Base-by-base conservation (phyloP, 2,797 vertebrate species). In the Ctenopoma kingsleyae region DNA sequence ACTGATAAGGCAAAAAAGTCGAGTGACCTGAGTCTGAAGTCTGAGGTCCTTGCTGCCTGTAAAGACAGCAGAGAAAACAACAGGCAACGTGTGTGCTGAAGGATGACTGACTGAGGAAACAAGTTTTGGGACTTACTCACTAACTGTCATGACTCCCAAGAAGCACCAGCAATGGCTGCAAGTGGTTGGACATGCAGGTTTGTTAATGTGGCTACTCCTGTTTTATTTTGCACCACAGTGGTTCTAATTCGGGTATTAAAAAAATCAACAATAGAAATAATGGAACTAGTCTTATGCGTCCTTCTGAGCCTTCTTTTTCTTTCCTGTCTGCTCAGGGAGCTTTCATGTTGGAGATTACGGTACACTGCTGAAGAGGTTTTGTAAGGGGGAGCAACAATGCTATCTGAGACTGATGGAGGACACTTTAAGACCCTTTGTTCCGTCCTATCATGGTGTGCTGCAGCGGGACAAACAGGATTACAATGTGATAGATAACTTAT, bases 401-500 rank as follows among this genome's bases (percentile, higher is more conserved):
- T 91, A 94, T 74, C 74, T 89, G 70, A 80, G 80, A 67, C 91
- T 95, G 50, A 95, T 94, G 93, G 71, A 77, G 32, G 94, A 94
- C 74, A 16, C 66, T 22, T 67, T 95, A 78, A 87, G 70, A 36
- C 89, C 91, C 27, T 95, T 90, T 57, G 93, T 94, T 49, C 94
- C 94, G 8, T 68, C 64, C 9, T 97, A 96, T 84, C 92, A 96
- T 0, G 96, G 96, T 0, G 78, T 94, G 78, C 94, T 94, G 75
- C 93, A 91, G 84, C 83, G 47, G 20, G 93, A 94, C 0, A 92
- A 93, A 12, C 94, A 96, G 74, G 87, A 93, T 67, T 97, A 96
- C 90, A 97, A 96, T 81, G 91, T 95, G 84, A 96, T 97, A 95
- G 95, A 97, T 19, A 95, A 97, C 76, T 89, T 97, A 46, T 88